phyloP scores from a whole-genome alignment of 2,888 invertebrate species.

The Gasteruption jaculator region DNA sequence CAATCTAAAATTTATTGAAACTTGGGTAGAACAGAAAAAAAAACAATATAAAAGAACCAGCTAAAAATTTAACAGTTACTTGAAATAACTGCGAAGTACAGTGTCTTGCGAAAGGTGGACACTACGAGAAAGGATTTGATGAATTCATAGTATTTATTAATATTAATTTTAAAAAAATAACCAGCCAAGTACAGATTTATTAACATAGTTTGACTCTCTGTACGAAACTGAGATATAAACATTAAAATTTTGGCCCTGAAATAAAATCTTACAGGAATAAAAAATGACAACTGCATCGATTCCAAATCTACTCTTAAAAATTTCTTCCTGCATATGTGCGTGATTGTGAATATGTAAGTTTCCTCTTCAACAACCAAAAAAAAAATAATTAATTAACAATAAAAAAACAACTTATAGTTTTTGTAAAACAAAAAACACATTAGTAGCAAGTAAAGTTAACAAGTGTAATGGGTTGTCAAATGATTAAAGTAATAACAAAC shows the following conservation, averaged over 20 bases:
- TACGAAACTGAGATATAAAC: background rate
- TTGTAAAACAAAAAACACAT: constrained; percentile 27
- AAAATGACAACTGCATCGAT: background rate
- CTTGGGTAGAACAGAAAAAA: constrained; percentile 19
- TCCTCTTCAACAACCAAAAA: constrained; percentile 40
- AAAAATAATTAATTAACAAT: constrained; percentile 31
- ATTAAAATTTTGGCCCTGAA: background rate
- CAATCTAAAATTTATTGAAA: background rate
- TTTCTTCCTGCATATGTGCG: background rate
- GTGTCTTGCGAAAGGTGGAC: too few relatives aligned
- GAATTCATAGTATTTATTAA: too few relatives aligned
- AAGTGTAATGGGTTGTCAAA: too few relatives aligned
- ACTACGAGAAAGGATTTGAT: too few relatives aligned
- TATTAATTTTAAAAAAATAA: too few relatives aligned
- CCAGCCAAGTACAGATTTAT: too few relatives aligned
- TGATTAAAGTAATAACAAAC: too few relatives aligned
- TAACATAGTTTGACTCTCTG: too few relatives aligned
- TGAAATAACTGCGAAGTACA: too few relatives aligned
- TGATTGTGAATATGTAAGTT: constrained; percentile 49
- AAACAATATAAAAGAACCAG: constrained; percentile 16
- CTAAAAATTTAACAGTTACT: constrained; percentile 7
- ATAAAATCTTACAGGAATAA: background rate
- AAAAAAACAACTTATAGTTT: constrained; percentile 32
- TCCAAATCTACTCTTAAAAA: constrained; percentile 6
- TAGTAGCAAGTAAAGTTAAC: too few relatives aligned